These are phyloP conservation scores for Acronicta leporina DNA, from an alignment of 2,888 invertebrate genomes.

Conservation along the genomic window DNA sequence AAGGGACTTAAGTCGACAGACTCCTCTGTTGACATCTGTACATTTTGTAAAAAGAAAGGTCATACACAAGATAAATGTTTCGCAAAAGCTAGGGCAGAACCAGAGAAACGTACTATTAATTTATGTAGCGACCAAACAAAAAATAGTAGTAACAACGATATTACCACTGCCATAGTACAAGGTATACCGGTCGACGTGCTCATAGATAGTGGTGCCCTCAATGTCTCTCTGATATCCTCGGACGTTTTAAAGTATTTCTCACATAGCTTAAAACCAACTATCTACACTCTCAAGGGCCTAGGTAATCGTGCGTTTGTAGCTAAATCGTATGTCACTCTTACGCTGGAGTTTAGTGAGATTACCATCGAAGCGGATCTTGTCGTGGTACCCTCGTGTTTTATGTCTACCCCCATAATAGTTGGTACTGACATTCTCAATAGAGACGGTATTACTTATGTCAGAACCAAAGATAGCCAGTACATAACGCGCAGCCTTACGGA, in stretches of 20 bases:
- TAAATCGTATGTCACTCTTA: slow-evolving; percentile 20
- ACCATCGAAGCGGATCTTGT: slow-evolving; percentile 15
- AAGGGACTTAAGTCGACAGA: too few relatives aligned
- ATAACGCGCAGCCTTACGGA: not conserved
- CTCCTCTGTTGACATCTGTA: not conserved
- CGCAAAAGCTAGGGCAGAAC: not conserved
- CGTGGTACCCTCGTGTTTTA: slow-evolving; percentile 11
- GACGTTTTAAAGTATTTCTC: not conserved
- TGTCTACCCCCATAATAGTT: slow-evolving; percentile 12
- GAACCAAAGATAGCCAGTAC: slow-evolving; percentile 10
- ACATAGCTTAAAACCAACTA: not conserved
- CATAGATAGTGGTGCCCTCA: slow-evolving; percentile 1
- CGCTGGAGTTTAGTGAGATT: slow-evolving; percentile 8
- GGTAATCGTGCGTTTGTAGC: not conserved
- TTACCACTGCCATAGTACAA: not conserved
- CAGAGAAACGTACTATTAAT: not conserved
- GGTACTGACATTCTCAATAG: slow-evolving; percentile 24
- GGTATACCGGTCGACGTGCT: not conserved
- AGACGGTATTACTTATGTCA: slow-evolving; percentile 6
- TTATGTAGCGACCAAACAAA: not conserved
- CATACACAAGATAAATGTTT: slow-evolving; percentile 1
- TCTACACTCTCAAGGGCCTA: slow-evolving; percentile 12
- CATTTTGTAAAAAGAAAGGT: not conserved
- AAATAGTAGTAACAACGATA: not conserved
- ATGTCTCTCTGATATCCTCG: not conserved